phyloP scores from a whole-genome alignment of 1,140 invertebrate genomes.

The Cydia pomonella region DNA sequence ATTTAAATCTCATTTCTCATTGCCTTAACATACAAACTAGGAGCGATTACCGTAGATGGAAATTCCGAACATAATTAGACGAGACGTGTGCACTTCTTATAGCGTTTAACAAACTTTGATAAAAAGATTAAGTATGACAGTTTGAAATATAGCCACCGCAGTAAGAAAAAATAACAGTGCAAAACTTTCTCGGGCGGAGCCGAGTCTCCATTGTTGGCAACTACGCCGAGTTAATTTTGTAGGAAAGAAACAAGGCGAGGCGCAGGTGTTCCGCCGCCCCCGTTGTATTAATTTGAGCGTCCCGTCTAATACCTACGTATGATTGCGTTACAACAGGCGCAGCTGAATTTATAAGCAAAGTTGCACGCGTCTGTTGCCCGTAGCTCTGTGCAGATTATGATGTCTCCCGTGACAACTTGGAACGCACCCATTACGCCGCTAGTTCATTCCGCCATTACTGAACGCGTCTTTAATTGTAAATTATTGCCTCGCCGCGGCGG shows the following conservation, averaged over 20 bases:
- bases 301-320: slow-evolving; percentile 73
- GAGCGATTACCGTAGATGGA: slow-evolving; percentile 46
- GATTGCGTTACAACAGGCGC: slow-evolving; percentile 60
- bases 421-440: slow-evolving; percentile 54
- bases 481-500: slow-evolving; percentile 57
- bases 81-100: slow-evolving; percentile 70
- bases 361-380: slow-evolving; percentile 52
- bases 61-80: slow-evolving; percentile 68
- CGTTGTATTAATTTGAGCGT: slow-evolving; percentile 73
- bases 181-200: slow-evolving; percentile 63
- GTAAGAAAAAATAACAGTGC: slow-evolving; percentile 68
- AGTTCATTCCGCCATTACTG: slow-evolving; percentile 47
- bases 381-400: slow-evolving; percentile 64
- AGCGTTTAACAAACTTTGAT: slow-evolving; percentile 77
- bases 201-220: slow-evolving; percentile 69
- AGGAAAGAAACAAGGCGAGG: slow-evolving; percentile 72
- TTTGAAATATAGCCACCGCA: slow-evolving; percentile 79
- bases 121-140: slow-evolving; percentile 80
- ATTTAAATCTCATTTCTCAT: slow-evolving; percentile 5
- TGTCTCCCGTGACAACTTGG: slow-evolving; percentile 55
- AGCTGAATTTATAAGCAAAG: slow-evolving; percentile 67
- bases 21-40: not conserved
- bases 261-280: slow-evolving; percentile 65
- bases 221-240: slow-evolving; percentile 71
- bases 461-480: slow-evolving; percentile 65